Percentiles rank a stretch among this genome's conserved stretches.
Conservation (phyloP, 2,888 invertebrate genomes). For the Agonum fuliginosum region DNA sequence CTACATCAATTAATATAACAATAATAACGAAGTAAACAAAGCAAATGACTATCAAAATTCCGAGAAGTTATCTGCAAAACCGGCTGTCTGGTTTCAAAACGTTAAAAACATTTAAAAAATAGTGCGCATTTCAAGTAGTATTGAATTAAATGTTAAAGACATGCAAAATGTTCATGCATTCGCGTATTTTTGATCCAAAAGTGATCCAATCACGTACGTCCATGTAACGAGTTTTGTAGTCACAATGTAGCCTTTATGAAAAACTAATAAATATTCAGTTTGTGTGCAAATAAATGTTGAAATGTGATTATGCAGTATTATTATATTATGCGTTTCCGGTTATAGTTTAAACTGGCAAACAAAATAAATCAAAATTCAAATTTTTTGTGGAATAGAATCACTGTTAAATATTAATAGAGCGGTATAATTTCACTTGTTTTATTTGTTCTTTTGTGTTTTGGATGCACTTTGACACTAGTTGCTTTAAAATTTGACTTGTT, state of each 20-base stretch:
- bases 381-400: constrained; percentile 39
- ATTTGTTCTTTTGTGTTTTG: constrained; percentile 40
- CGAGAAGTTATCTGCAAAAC: too few relatives aligned
- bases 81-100: too few relatives aligned
- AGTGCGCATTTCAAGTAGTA: too few relatives aligned
- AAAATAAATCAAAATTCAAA: constrained; percentile 52
- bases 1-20: too few relatives aligned
- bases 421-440: constrained; percentile 14
- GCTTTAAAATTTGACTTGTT: constrained; percentile 38
- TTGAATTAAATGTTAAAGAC: too few relatives aligned
- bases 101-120: too few relatives aligned
- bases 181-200: too few relatives aligned
- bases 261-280: constrained; percentile 43
- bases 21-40: too few relatives aligned
- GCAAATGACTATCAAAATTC: too few relatives aligned
- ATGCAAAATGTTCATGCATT: too few relatives aligned
- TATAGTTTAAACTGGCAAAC: constrained; percentile 43
- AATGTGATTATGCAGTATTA: constrained; percentile 21
- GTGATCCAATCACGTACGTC: too few relatives aligned
- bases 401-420: constrained; percentile 34
- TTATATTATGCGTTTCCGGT: constrained; percentile 35
- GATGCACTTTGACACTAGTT: constrained; percentile 47
- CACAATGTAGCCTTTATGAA: not conserved
- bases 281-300: constrained; percentile 12
- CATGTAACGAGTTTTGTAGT: not conserved